phyloP scores from a whole-genome alignment of 2,113 vertebrate genomes.

The Oncorhynchus masou region DNA sequence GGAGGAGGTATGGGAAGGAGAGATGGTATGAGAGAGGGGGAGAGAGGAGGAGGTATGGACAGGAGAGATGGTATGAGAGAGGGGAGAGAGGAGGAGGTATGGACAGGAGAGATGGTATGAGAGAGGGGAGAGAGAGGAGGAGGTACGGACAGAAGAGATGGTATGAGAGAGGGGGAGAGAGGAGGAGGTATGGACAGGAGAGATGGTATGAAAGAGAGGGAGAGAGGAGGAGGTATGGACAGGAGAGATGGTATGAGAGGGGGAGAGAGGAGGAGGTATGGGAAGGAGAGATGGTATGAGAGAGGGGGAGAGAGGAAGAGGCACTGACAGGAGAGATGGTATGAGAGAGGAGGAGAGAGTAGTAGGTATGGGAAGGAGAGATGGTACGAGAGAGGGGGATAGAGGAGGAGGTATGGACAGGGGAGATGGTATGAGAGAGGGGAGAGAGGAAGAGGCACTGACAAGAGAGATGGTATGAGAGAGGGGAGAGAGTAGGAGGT shows the following conservation, averaged over 20 bases:
- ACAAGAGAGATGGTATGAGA: no score
- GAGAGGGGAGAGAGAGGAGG: no score
- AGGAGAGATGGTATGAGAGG: background rate
- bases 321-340: background rate
- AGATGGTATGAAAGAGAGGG: background rate
- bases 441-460: no score
- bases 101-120: background rate
- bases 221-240: no score
- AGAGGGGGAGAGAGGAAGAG: conserved; percentile 12
- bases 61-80: conserved; percentile 18
- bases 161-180: no score
- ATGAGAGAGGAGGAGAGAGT: conserved; percentile 5
- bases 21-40: background rate
- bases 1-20: no score
- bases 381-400: conserved; percentile 19
- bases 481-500: no score
- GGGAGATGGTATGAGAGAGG: background rate
- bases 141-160: no score
- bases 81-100: background rate
- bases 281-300: background rate
- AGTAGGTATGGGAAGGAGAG: background rate
- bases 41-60: background rate
- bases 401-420: background rate
- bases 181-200: no score
- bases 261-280: background rate